Evolutionary conservation across 2,797 vertebrate genomes (phyloP).

Genomic region (Merluccius polli): DNA sequence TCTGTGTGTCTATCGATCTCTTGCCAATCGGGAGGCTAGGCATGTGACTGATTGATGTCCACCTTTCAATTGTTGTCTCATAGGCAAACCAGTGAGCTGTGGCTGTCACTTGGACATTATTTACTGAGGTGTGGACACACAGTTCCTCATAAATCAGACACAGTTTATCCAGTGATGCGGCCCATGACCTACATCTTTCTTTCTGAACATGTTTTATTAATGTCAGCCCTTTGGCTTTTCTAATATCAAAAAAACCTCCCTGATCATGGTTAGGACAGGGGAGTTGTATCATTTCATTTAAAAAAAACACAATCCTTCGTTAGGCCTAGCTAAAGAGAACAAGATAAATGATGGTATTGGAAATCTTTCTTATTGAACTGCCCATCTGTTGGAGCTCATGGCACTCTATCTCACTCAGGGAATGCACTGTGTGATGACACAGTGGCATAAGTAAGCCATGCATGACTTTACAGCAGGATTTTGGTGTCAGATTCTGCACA

Average conservation of each 20-base stretch:
- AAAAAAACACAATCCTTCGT: not conserved
- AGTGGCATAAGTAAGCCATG: not conserved
- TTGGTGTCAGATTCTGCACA: too few relatives aligned
- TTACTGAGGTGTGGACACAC: not conserved
- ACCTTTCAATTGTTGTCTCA: conserved; percentile 17
- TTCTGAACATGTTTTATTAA: not conserved
- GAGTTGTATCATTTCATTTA: not conserved
- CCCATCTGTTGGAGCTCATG: conserved; percentile 25
- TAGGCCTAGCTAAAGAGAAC: not conserved
- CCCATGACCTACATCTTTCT: not conserved
- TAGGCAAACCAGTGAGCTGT: conserved; percentile 17
- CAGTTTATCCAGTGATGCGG: not conserved
- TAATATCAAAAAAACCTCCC: not conserved
- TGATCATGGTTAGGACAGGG: not conserved
- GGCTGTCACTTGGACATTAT: conserved; percentile 18
- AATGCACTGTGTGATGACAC: not conserved
- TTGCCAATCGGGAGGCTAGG: conserved; percentile 2
- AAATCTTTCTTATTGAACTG: conserved; percentile 30
- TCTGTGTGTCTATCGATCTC: conserved; percentile 39
- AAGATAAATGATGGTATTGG: conserved; percentile 10
- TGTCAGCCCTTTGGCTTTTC: not conserved
- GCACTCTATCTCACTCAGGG: not conserved
- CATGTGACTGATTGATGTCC: conserved; percentile 28
- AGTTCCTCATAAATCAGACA: not conserved
- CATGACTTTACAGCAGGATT: too few relatives aligned